Conservation (phyloP, 2,888 invertebrate species). For the Caenorhabditis auriculariae region DNA sequence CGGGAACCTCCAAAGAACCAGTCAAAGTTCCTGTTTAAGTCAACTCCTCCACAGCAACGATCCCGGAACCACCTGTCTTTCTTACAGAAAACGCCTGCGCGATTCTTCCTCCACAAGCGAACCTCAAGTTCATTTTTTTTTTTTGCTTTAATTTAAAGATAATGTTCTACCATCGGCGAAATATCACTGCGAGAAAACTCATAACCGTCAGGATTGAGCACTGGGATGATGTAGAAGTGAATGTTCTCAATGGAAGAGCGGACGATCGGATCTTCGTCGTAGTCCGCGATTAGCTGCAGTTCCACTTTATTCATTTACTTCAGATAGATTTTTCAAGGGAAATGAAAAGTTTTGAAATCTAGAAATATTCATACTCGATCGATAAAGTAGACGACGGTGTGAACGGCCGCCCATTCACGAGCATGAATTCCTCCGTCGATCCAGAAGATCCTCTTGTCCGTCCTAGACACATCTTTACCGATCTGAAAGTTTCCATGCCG, state of each 20-base stretch:
- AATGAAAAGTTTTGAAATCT: neutral
- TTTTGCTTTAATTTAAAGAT: neutral
- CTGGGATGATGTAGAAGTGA: conserved; percentile 57
- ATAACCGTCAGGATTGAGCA: conserved; percentile 59
- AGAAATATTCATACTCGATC: conserved; percentile 45
- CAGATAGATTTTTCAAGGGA: neutral
- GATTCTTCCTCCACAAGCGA: conserved; percentile 61
- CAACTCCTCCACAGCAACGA: conserved; percentile 61
- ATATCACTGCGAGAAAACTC: conserved; percentile 57
- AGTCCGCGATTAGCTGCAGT: conserved; percentile 52
- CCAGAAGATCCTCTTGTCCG: conserved; percentile 54
- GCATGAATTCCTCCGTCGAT: conserved; percentile 63
- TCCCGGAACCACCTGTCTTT: conserved; percentile 59
- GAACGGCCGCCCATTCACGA: conserved; percentile 61
- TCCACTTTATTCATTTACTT: neutral
- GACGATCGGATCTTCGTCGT: conserved; percentile 37
- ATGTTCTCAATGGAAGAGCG: conserved; percentile 33
- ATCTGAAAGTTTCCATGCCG: no score
- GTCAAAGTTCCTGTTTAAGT: conserved; percentile 61
- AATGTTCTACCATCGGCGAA: conserved; percentile 42
- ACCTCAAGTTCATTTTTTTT: conserved; percentile 27
- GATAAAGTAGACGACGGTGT: conserved; percentile 61
- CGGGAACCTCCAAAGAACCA: conserved; percentile 55
- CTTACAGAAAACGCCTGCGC: conserved; percentile 51
- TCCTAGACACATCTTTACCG: conserved; percentile 45